A percentile compares a stretch with the other conserved stretches of the same genome.
Conservation (phyloP, 2,888 invertebrate species). For the Epinotia bilunana region DNA sequence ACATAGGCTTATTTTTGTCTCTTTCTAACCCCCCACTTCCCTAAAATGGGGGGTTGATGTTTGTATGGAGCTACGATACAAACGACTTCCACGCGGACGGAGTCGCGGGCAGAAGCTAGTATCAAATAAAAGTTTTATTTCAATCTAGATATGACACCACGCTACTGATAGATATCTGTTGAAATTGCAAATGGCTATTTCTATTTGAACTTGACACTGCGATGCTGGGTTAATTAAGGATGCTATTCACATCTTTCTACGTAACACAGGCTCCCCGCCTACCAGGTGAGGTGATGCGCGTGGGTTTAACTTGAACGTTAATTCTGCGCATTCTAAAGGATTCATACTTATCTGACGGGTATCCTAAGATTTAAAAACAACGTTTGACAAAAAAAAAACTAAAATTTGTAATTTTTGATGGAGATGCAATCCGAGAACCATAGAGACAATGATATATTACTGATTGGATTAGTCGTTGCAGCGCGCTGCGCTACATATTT, state of each 20-base stretch:
- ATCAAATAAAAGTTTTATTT: neutral
- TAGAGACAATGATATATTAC: neutral
- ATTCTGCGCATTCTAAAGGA: neutral
- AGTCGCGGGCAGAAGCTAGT: too few species aligned
- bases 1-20: too few species aligned
- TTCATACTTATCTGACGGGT: too few species aligned
- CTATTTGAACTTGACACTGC: constrained; percentile 20
- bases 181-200: neutral
- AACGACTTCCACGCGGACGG: too few species aligned
- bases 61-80: too few species aligned
- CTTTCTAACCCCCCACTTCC: too few species aligned
- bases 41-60: too few species aligned
- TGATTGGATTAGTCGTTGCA: neutral
- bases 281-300: neutral
- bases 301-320: neutral
- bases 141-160: neutral
- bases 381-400: too few species aligned
- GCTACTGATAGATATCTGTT: neutral
- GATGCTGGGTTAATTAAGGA: constrained; percentile 14
- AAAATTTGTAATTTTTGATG: neutral
- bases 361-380: too few species aligned
- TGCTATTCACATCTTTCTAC: constrained; percentile 4
- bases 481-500: too few species aligned
- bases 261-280: neutral
- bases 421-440: too few species aligned